phyloP scores from a whole-genome alignment of 37 sponge, comb jelly and placozoan genomes.

The Chondrilla cf. caribensis region DNA sequence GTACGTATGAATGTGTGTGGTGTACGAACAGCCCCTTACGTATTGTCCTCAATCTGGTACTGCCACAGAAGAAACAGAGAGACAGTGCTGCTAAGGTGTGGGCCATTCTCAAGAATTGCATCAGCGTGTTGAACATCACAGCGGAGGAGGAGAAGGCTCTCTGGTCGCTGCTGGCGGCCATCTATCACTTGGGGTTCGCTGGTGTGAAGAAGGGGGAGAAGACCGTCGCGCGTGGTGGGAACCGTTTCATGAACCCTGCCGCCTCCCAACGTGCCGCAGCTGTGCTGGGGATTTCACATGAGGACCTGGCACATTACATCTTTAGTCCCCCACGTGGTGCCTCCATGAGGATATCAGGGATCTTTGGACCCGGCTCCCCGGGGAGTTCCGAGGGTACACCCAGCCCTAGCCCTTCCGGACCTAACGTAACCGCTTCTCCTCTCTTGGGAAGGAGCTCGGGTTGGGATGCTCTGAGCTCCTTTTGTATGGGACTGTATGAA shows the following conservation, averaged over 20 bases:
- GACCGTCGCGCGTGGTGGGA: slow-evolving; percentile 43
- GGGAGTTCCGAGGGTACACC: slow-evolving; percentile 13
- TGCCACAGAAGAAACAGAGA: slow-evolving; percentile 42
- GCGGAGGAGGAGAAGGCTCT: slow-evolving; percentile 88
- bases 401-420: slow-evolving; percentile 13
- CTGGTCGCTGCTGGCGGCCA: slow-evolving; percentile 95
- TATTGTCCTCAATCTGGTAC: too few relatives aligned
- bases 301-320: slow-evolving; percentile 82
- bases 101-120: slow-evolving; percentile 78
- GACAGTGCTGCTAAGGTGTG: slow-evolving; percentile 83
- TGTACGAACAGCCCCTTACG: too few relatives aligned
- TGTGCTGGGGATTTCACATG: slow-evolving; percentile 86
- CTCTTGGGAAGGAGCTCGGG: slow-evolving; percentile 43
- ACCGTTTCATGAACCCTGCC: slow-evolving; percentile 86
- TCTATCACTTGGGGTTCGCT: slow-evolving; percentile 93
- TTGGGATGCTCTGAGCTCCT: slow-evolving; percentile 61
- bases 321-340: slow-evolving; percentile 79
- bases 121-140: slow-evolving; percentile 66
- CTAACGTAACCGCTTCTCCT: slow-evolving; percentile 34
- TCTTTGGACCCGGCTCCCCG: slow-evolving; percentile 30
- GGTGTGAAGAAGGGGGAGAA: slow-evolving; percentile 75
- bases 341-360: slow-evolving; percentile 28
- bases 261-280: slow-evolving; percentile 96
- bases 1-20: too few relatives aligned
- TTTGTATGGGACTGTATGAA: slow-evolving; percentile 97